phyloP scores from a whole-genome alignment of 2,888 invertebrate genomes.

The Drosophila bunnanda region DNA sequence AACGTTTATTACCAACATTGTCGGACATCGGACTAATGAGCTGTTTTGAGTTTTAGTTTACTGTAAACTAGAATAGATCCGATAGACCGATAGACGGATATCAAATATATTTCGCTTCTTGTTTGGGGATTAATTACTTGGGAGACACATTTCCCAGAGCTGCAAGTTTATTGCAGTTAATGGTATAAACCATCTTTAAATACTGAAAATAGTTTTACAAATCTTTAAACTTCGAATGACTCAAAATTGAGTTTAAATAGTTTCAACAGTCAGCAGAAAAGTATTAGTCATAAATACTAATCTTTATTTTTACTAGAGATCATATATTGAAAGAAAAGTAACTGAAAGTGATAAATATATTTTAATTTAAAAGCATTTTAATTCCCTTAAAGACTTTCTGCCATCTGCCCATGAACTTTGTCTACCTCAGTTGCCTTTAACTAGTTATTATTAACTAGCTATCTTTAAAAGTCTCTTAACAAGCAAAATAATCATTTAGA shows the following conservation, averaged over 20 bases:
- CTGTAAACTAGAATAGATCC: not conserved
- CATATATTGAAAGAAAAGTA: not conserved
- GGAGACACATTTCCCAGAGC: no score
- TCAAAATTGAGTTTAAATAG: not conserved
- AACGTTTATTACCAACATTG: slow-evolving; percentile 44
- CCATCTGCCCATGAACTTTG: not conserved
- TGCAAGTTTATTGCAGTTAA: not conserved
- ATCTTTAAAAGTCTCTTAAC: not conserved
- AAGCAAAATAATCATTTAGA: not conserved
- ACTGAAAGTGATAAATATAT: no score
- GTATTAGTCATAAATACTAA: not conserved
- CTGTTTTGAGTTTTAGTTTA: slow-evolving; percentile 27
- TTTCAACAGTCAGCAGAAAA: not conserved
- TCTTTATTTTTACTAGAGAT: not conserved
- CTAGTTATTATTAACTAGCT: not conserved
- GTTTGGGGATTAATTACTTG: no score
- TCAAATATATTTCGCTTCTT: not conserved
- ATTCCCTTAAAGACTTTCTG: no score
- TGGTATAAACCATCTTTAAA: not conserved
- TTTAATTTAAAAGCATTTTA: not conserved
- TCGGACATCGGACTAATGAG: slow-evolving; percentile 51
- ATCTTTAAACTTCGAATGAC: not conserved
- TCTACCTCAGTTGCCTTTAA: not conserved
- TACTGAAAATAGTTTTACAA: not conserved
- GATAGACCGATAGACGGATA: not conserved